Conservation (phyloP, 2,797 vertebrate genomes). For the Muscicapa striata region DNA sequence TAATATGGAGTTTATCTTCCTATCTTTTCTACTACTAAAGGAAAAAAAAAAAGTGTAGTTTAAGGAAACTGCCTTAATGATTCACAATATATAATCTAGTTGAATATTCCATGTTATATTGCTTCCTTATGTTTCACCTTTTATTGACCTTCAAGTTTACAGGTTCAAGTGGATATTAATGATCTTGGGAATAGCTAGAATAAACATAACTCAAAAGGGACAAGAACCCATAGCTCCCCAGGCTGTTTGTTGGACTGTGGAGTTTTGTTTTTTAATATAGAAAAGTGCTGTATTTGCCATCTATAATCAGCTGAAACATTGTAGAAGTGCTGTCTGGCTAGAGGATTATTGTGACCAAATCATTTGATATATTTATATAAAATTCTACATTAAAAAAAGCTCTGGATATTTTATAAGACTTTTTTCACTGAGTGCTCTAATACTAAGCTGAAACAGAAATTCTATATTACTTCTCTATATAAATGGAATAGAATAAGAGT, state of each 20-base stretch:
- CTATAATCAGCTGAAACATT: not conserved
- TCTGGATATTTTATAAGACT: not conserved
- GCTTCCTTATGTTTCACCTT: constrained; percentile 56
- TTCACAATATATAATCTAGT: not conserved
- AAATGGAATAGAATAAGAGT: not conserved
- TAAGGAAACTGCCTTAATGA: not conserved
- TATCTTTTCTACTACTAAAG: not conserved
- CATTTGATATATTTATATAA: not conserved
- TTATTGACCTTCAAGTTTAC: constrained; percentile 49
- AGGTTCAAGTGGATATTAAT: constrained; percentile 44
- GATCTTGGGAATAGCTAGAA: constrained; percentile 17
- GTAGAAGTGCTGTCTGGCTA: not conserved
- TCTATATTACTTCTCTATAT: not conserved
- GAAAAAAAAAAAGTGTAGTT: not conserved
- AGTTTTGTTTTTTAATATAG: not conserved
- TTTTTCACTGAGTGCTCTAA: not conserved
- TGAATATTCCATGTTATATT: constrained; percentile 13
- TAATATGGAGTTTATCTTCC: not conserved
- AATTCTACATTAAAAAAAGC: not conserved
- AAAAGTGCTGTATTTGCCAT: not conserved
- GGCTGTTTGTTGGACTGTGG: not conserved
- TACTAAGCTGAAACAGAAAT: not conserved
- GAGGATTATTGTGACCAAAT: not conserved
- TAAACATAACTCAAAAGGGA: constrained; percentile 32
- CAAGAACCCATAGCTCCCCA: not conserved